Evolutionary conservation across 2,888 invertebrate species (phyloP), one percentile per base, ranked within the genome.

Genomic region (Plagiodera versicolora): DNA sequence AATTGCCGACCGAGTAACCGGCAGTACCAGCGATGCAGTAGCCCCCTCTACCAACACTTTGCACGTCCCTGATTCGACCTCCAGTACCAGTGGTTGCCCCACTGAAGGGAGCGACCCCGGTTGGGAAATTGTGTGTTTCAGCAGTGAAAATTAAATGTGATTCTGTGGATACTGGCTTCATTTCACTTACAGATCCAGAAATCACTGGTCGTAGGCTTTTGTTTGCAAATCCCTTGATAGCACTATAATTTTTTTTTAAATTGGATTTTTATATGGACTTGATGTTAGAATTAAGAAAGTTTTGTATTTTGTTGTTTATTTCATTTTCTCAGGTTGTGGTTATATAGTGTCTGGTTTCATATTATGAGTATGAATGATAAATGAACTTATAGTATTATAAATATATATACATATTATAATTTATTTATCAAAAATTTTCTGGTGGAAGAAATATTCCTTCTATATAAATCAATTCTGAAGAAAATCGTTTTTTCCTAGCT

Each of bases 81-180:
- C 98, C 98, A 0, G 98, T 97, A 19, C 98, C 98, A 0, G 98
- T 98, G 0, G 98, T 95, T 0, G 98, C 98, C 0, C 98, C 98
- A 80, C 96, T 95, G 70, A 98, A 98, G 0, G 98, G 98, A 0
- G 97, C 95, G 9, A 98, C 96, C 0, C 96, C 95, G 0, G 96
- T 97, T 0, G 96, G 96, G 85, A 98, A 98, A 79, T 98, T 98
- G 80, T 99, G 98, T 0, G 98, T 99, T 82, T 99, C 98, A 0
- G 98, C 98, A 0, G 98, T 98, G 77, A 98, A 98, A 74, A 97
- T 95, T 39, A 98, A 87, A 80, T 98, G 95, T 0, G 92, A 90
- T 14, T 88, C 84, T 0, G 86, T 82, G 10, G 81, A 75, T 47
- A 84, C 80, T 47, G 83, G 71, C 48, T 73, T 67, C 55, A 89